Base-by-base conservation (phyloP, 2,888 invertebrate species). In the Lacanobia wlatinum region DNA sequence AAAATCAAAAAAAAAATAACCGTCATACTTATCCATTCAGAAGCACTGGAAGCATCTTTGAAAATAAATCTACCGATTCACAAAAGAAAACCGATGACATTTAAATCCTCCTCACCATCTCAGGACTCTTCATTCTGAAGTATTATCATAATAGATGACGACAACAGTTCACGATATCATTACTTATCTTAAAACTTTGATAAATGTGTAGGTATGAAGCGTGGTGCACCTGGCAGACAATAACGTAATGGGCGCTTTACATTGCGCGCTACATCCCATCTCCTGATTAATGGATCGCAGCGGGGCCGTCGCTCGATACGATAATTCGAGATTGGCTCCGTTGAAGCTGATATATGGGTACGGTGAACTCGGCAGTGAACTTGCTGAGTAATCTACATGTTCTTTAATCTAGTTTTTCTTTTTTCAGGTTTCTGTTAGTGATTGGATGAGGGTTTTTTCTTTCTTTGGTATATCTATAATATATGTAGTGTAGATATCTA, bases 231-330 rank as follows among this genome's bases (percentile, higher is more conserved):
- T 92, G 91, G 89, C 88, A 88, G 89, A 92, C 90, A 92, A 92
- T 92, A 92, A 88, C 84, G 90, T 92, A 92, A 92, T 92, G 92
- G 92, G 86, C 88, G 88, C 83, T 84, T 88, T 91, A 90, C 92
- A 91, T 90, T 90, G 90, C 92, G 80, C 85, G 89, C 85, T 90
- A 87, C 86, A 87, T 87, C 83, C 90, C 87, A 88, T 89, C 87
- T 74, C 80, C 85, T 92, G 92, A 92, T 92, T 92, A 93, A 93
- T 93, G 92, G 89, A 88, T 88, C 84, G 82, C 82, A 82, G 86
- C 83, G 84, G 84, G 81, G 85, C 87, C 80, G 79, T 80, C 90
- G 89, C 87, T 90, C 88, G 89, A 90, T 90, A 87, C 87, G 84
- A 88, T 90, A 87, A 90, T 89, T 88, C 78, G 86, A 89, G 84